Conservation (phyloP, 2,888 invertebrate species). For the Panorpa germanica region DNA sequence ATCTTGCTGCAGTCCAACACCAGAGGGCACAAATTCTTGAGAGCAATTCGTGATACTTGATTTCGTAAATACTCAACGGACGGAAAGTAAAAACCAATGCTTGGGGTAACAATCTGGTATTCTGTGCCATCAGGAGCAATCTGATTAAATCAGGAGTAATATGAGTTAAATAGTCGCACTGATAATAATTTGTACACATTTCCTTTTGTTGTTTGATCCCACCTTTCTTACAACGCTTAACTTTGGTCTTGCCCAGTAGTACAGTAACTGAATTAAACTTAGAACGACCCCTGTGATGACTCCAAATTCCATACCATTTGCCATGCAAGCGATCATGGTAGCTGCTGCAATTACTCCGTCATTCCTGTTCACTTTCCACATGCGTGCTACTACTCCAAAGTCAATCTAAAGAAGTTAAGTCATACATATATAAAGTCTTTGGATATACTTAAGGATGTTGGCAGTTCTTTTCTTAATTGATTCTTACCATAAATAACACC, state of each 20-base stretch:
- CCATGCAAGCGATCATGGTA: constrained; percentile 49
- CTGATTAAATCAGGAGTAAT: constrained; percentile 18
- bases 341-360: constrained; percentile 45
- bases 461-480: constrained; percentile 1
- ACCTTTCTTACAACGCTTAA: constrained; percentile 23
- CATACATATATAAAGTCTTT: not conserved
- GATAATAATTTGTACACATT: constrained; percentile 5
- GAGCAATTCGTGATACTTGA: constrained; percentile 27
- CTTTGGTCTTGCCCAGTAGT: constrained; percentile 47
- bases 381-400: constrained; percentile 23
- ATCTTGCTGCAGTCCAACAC: constrained; percentile 45
- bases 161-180: constrained; percentile 6
- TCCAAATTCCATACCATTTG: constrained; percentile 60
- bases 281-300: constrained; percentile 50
- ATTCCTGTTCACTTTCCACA: constrained; percentile 35
- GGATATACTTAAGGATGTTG: not conserved
- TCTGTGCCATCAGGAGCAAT: constrained; percentile 23
- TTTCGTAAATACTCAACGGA: constrained; percentile 43
- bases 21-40: constrained; percentile 28
- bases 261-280: constrained; percentile 42
- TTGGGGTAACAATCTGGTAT: constrained; percentile 39
- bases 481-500: constrained; percentile 58
- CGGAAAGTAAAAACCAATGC: constrained; percentile 49
- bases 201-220: constrained; percentile 22
- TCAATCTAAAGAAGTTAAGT: constrained; percentile 31